phyloP scores from a whole-genome alignment of 2,797 vertebrate genomes.

The Mormyrops attenuatus region DNA sequence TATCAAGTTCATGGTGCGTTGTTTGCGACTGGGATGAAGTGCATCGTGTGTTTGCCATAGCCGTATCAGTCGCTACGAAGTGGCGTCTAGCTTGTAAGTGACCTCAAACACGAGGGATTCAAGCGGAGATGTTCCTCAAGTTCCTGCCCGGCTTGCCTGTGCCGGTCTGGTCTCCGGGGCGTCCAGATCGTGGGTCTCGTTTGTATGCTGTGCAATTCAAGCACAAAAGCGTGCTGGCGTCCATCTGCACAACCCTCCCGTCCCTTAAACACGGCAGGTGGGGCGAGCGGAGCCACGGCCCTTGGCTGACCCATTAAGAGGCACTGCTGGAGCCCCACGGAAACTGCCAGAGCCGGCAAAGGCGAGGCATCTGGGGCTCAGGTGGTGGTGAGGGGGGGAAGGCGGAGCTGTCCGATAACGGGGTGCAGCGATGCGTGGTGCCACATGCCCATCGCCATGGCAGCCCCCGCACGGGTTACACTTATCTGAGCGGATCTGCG shows the following conservation, averaged over 20 bases:
- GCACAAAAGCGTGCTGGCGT: neutral
- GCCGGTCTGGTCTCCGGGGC: neutral
- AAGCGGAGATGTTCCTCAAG: neutral
- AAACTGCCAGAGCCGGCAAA: neutral
- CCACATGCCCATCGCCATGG: neutral
- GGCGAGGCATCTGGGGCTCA: neutral
- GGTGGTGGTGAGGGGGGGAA: neutral
- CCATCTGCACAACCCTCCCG: neutral
- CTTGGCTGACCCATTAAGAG: constrained; percentile 1
- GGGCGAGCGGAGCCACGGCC: neutral
- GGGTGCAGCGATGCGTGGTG: neutral
- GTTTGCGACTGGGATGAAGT: neutral
- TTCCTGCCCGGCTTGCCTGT: neutral
- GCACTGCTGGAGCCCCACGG: neutral
- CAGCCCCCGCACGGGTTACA: neutral
- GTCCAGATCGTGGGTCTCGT: neutral
- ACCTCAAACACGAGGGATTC: neutral
- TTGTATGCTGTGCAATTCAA: neutral
- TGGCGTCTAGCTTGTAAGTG: neutral
- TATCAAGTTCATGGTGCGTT: neutral
- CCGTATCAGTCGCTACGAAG: neutral
- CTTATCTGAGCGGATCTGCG: neutral
- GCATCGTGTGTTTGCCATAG: neutral
- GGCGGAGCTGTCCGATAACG: neutral
- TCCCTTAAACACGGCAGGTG: neutral